A percentile compares a stretch with the other conserved stretches of the same genome.
These are phyloP conservation scores for Laupala kohalensis DNA, from an alignment of 1,140 invertebrate species.

Conservation along the genomic window DNA sequence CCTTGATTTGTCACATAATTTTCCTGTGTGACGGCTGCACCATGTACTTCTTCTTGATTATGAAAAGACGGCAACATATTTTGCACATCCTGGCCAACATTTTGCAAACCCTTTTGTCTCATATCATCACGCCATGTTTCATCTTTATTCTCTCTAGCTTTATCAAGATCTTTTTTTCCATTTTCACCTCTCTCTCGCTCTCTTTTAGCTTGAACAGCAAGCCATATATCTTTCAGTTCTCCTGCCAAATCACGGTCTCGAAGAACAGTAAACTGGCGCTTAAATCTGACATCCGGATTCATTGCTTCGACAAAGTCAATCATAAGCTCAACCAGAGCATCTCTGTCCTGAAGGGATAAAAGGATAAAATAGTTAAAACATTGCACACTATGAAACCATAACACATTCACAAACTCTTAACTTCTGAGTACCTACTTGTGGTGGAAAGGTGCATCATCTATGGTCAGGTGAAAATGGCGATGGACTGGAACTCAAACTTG, in stretches of 20 bases:
- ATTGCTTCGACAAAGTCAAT: conserved; percentile 56
- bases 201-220: conserved; percentile 46
- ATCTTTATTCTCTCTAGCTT: neutral
- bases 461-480: too few species aligned
- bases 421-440: too few species aligned
- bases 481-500: too few species aligned
- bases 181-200: conserved; percentile 36
- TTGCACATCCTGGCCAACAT: neutral
- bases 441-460: too few species aligned
- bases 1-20: neutral
- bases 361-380: too few species aligned
- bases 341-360: conserved; percentile 38
- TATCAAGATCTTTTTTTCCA: conserved; percentile 4
- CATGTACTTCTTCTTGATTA: neutral
- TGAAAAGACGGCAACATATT: neutral
- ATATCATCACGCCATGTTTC: neutral
- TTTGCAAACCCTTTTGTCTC: neutral
- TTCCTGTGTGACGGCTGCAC: neutral
- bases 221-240: conserved; percentile 58
- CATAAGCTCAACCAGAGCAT: conserved; percentile 46
- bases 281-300: conserved; percentile 40
- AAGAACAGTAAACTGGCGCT: conserved; percentile 40
- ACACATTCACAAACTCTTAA: too few species aligned
- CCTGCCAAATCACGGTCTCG: conserved; percentile 54
- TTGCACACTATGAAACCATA: too few species aligned